Evolutionary conservation across 1,140 invertebrate species (phyloP).

Genomic region (Saccostrea echinata): DNA sequence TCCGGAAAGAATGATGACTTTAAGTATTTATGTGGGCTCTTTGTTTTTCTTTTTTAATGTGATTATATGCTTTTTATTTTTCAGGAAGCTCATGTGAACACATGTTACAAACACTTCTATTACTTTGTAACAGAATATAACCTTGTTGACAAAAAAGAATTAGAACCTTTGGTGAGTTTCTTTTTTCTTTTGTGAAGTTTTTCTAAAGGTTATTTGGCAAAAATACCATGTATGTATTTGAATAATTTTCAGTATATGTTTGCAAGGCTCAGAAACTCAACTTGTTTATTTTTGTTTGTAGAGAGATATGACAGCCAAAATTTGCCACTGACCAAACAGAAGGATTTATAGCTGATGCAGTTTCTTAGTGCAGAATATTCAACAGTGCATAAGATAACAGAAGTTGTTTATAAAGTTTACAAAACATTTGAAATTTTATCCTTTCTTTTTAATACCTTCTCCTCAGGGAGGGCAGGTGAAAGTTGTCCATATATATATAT

Average conservation of each 20-base stretch:
- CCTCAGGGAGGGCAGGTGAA: neutral
- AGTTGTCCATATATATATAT: no score
- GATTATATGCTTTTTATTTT: constrained; percentile 68
- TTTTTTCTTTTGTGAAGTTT: no score
- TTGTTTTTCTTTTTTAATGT: neutral
- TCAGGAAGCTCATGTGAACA: constrained; percentile 97
- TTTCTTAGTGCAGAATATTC: neutral
- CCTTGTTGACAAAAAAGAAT: constrained; percentile 90
- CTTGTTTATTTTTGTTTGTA: constrained; percentile 42
- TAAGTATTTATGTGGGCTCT: neutral
- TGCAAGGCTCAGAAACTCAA: neutral
- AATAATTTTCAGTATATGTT: neutral
- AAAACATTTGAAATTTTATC: neutral
- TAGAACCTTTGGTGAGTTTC: constrained; percentile 88
- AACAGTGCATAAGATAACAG: neutral
- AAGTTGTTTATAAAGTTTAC: neutral
- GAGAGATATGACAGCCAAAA: constrained; percentile 50
- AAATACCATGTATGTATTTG: neutral
- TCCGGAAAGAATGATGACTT: neutral
- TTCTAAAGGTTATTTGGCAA: neutral
- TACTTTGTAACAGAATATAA: constrained; percentile 96
- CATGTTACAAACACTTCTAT: constrained; percentile 98
- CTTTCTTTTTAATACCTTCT: neutral
- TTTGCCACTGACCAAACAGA: constrained; percentile 46
- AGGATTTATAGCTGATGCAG: neutral